Percentiles rank a stretch among this genome's conserved stretches.
These are phyloP conservation scores for Cyprinodon variegatus DNA, from an alignment of 2,113 vertebrate genomes.

Conservation along the genomic window DNA sequence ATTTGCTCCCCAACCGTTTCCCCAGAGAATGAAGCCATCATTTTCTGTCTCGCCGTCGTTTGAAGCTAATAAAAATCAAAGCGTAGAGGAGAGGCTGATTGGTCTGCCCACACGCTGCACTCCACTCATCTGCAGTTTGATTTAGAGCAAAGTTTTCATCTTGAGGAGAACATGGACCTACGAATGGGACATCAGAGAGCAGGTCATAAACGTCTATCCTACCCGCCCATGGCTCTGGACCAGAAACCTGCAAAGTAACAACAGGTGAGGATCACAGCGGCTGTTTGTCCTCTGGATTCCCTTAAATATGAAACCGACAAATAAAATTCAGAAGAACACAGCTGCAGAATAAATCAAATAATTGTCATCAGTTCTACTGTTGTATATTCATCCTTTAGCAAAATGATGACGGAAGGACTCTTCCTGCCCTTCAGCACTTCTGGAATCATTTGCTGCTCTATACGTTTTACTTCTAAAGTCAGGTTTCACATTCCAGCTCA, in stretches of 20 bases:
- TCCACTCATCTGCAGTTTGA: not conserved
- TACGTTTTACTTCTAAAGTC: too few relatives aligned
- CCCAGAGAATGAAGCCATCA: not conserved
- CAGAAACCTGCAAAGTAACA: not conserved
- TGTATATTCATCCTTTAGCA: too few relatives aligned
- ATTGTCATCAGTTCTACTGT: too few relatives aligned
- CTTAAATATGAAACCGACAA: too few relatives aligned
- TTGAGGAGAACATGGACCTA: not conserved
- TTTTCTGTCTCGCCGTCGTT: not conserved
- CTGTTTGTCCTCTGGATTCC: too few relatives aligned
- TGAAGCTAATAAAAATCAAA: slow-evolving; percentile 27
- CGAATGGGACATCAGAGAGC: not conserved
- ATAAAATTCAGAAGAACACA: too few relatives aligned
- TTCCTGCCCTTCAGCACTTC: too few relatives aligned
- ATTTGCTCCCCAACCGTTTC: slow-evolving; percentile 5
- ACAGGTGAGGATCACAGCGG: not conserved
- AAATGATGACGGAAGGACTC: too few relatives aligned
- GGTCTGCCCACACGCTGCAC: too few relatives aligned
- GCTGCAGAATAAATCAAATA: too few relatives aligned
- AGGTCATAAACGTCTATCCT: not conserved
- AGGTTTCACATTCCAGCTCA: too few relatives aligned
- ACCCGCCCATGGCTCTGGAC: not conserved
- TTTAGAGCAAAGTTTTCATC: not conserved
- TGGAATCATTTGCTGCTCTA: too few relatives aligned
- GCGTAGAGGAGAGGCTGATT: not conserved